A percentile compares a stretch with the other conserved stretches of the same genome.
Conservation (phyloP, 2,888 invertebrate genomes). For the Spatulosminthurus flaviceps region DNA sequence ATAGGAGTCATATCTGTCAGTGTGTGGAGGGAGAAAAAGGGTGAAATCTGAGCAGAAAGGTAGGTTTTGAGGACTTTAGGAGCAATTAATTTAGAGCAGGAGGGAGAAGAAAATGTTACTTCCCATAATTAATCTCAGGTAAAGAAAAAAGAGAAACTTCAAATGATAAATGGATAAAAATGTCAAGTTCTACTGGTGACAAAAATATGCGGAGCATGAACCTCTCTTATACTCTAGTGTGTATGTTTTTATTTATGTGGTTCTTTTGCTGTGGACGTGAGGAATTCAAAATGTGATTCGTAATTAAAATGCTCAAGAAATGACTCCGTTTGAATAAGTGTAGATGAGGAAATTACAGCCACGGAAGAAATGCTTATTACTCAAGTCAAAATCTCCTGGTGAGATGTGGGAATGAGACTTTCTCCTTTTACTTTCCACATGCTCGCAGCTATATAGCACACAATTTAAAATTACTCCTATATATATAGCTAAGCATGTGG, state of each 20-base stretch:
- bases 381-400: constrained; percentile 22
- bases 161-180: not conserved
- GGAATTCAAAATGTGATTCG: not conserved
- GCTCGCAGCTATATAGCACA: no score
- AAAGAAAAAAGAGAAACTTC: not conserved
- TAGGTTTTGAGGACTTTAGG: no score
- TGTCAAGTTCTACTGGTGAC: not conserved
- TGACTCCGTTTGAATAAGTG: constrained; percentile 5
- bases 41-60: no score
- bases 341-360: constrained; percentile 34
- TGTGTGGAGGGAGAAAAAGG: no score
- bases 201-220: not conserved
- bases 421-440: no score
- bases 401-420: constrained; percentile 13
- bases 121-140: constrained; percentile 12
- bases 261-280: no score
- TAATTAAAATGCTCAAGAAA: constrained; percentile 32
- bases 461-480: not conserved
- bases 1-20: no score
- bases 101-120: not conserved
- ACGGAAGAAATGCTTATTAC: constrained; percentile 20
- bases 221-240: not conserved
- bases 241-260: no score
- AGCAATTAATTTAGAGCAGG: constrained; percentile 9
- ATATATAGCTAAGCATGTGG: not conserved